Evolutionary conservation across 2,888 invertebrate species (phyloP).

Genomic region (Nomada lathburiana): DNA sequence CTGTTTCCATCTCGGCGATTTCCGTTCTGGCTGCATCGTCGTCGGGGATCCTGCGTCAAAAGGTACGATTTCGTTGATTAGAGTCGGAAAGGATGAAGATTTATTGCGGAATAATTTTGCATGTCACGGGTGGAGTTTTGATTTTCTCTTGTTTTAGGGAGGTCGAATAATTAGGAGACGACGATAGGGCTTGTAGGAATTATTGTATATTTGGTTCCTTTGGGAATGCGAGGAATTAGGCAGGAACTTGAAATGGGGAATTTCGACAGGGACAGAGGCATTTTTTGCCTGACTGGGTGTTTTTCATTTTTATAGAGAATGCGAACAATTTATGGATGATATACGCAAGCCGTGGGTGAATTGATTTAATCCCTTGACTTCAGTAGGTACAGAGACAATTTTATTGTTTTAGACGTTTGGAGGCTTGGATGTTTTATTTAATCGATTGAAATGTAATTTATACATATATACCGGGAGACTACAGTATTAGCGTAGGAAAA

Average conservation of each 20-base stretch:
- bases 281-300: not conserved
- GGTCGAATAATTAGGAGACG: too few relatives aligned
- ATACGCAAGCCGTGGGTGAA: not conserved
- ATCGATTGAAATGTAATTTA: not conserved
- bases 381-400: too few relatives aligned
- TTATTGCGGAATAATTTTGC: not conserved
- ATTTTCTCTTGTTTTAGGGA: too few relatives aligned
- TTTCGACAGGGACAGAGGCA: not conserved
- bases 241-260: not conserved
- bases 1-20: constrained; percentile 96
- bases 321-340: not conserved
- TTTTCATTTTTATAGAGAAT: constrained; percentile 17
- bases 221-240: not conserved
- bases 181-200: not conserved
- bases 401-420: too few relatives aligned
- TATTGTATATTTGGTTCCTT: not conserved
- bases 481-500: too few relatives aligned
- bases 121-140: too few relatives aligned
- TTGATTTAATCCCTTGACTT: not conserved
- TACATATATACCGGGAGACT: too few relatives aligned
- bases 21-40: constrained; percentile 88
- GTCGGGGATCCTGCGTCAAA: constrained; percentile 74
- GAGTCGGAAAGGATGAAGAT: not conserved
- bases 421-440: too few relatives aligned
- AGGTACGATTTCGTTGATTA: constrained; percentile 17